phyloP scores from a whole-genome alignment of 1,140 invertebrate genomes.

The Aphelinus certus region DNA sequence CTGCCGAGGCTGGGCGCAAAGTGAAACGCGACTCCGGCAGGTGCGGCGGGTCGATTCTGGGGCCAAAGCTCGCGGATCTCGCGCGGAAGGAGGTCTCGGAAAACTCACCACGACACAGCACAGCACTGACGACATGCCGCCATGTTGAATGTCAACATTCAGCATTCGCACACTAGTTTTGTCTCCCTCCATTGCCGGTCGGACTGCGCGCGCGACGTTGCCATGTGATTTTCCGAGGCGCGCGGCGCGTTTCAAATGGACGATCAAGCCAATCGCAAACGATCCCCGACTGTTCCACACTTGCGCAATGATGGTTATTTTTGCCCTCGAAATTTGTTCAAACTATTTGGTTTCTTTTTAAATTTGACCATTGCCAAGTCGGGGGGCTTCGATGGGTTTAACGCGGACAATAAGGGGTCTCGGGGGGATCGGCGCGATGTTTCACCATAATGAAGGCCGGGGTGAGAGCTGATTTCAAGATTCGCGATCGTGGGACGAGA shows the following conservation, averaged over 20 bases:
- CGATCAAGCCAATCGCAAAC: neutral
- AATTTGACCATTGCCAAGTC: too few relatives aligned
- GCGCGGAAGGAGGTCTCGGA: conserved; percentile 35
- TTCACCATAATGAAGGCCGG: too few relatives aligned
- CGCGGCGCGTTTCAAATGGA: conserved; percentile 20
- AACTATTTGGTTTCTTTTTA: too few relatives aligned
- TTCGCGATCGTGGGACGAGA: neutral
- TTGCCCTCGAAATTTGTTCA: too few relatives aligned
- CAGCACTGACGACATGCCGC: conserved; percentile 94
- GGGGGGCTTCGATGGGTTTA: too few relatives aligned
- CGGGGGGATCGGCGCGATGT: too few relatives aligned
- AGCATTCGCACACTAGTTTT: conserved; percentile 40
- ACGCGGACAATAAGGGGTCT: too few relatives aligned
- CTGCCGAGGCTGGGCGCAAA: too few relatives aligned
- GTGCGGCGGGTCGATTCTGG: neutral
- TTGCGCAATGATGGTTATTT: neutral
- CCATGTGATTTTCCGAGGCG: conserved; percentile 19
- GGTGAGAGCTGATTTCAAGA: too few relatives aligned
- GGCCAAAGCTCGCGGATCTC: conserved; percentile 40
- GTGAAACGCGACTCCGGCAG: too few relatives aligned
- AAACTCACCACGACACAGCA: conserved; percentile 88
- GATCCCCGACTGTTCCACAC: neutral
- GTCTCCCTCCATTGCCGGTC: conserved; percentile 39
- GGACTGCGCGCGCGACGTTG: conserved; percentile 21
- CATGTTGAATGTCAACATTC: conserved; percentile 83